phyloP scores from a whole-genome alignment of 2,797 vertebrate species.

The Kryptolebias ocellatus region DNA sequence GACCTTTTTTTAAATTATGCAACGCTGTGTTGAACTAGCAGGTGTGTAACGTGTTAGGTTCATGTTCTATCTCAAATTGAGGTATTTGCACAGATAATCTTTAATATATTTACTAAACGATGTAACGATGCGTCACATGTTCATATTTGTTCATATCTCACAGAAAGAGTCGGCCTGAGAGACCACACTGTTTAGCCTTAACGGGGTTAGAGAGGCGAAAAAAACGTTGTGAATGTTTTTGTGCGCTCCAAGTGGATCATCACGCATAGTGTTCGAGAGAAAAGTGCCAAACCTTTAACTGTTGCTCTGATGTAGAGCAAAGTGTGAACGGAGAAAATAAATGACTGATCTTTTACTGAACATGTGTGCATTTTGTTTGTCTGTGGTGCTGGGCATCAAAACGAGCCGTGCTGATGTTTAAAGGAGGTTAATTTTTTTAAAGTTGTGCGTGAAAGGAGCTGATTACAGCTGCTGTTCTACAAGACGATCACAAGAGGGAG shows the following conservation, averaged over 20 bases:
- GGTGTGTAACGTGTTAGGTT: slow-evolving; percentile 53
- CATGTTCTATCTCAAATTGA: slow-evolving; percentile 73
- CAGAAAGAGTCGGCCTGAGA: slow-evolving; percentile 35
- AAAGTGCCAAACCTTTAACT: slow-evolving; percentile 69
- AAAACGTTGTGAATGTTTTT: slow-evolving; percentile 58
- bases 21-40: slow-evolving; percentile 48
- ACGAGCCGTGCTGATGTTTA: too few relatives aligned
- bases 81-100: slow-evolving; percentile 78
- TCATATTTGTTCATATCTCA: slow-evolving; percentile 55
- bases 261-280: slow-evolving; percentile 45
- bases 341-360: slow-evolving; percentile 67
- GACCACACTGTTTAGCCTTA: slow-evolving; percentile 62
- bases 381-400: background rate
- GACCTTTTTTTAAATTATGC: slow-evolving; percentile 44
- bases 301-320: slow-evolving; percentile 51
- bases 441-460: too few relatives aligned
- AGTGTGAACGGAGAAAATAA: slow-evolving; percentile 56
- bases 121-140: slow-evolving; percentile 25
- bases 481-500: too few relatives aligned
- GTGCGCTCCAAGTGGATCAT: slow-evolving; percentile 39
- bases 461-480: too few relatives aligned
- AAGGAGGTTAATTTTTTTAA: too few relatives aligned
- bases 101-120: slow-evolving; percentile 51
- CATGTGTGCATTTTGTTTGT: slow-evolving; percentile 8
- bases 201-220: slow-evolving; percentile 38